Evolutionary conservation across 2,888 invertebrate genomes (phyloP), one percentile per base, ranked within the genome.

Genomic region (Vannuccia rotundouncinata): DNA sequence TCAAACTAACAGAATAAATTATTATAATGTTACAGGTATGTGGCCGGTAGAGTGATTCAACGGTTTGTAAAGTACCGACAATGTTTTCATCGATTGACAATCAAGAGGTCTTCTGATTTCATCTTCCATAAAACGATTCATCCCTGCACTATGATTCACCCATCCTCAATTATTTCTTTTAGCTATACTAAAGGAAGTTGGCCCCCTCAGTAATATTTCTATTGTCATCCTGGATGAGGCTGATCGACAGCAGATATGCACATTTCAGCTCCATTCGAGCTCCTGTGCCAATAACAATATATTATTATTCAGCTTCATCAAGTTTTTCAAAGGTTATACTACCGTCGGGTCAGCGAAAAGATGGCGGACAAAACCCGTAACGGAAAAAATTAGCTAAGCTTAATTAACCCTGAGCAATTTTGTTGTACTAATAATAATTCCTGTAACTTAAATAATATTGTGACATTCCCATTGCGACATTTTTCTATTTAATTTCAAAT

Each of bases 381-480:
- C 45, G 66, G 25, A 66, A 66, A 22, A 5, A 66, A 66, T 66
- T 66, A 66, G 66, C 66, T 66, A 66, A 66, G 66, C 66, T 66
- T 17, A 27, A 66, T 27, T 66, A 66, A 66, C 22, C 66, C 22
- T 66, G 10, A 45, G 5, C n/a, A n/a, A n/a, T n/a, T n/a, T n/a
- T n/a, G n/a, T n/a, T n/a, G n/a, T n/a, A n/a, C n/a, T n/a, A n/a
- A n/a, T n/a, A n/a, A 13, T 66, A 66, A 22, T 66, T 66, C 22
- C 66, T 66, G 5, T 66, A 66, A 66, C 66, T 66, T 66, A 66
- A 66, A 66, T 66, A 66, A 66, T 27, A 66, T 66, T 66, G 66
- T 66, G 66, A 66, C 25, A 66, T 45, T 45, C 45, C 45, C 45
- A 45, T 45, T 45, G 45, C 45, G 17, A 45, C 45, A 45, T 45